Conservation (phyloP, 2,113 vertebrate species). For the Anhinga rufa region DNA sequence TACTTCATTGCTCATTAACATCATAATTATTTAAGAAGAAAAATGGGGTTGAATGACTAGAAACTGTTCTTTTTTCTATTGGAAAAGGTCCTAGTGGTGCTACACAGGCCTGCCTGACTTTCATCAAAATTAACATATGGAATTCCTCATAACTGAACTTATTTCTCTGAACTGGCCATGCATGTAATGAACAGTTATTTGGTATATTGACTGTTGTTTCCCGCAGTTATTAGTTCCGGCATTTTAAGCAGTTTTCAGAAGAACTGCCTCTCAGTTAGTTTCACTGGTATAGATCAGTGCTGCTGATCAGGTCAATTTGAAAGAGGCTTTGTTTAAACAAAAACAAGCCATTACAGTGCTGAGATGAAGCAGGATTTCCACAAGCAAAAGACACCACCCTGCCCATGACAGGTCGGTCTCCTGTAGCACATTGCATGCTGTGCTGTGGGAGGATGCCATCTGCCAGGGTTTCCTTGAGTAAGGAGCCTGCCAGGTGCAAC, state of each 20-base stretch:
- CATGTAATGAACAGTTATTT: background rate
- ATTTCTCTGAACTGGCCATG: background rate
- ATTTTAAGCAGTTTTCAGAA: background rate
- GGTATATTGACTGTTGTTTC: background rate
- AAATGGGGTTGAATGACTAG: background rate
- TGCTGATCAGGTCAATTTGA: background rate
- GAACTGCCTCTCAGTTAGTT: background rate
- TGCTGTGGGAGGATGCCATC: background rate
- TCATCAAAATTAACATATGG: background rate
- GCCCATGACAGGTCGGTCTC: accelerated
- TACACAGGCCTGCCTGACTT: background rate
- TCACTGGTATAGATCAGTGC: background rate
- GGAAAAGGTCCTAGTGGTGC: background rate
- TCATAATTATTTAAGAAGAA: background rate
- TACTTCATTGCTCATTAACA: background rate
- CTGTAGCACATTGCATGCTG: accelerated
- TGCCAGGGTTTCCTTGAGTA: background rate
- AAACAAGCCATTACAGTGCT: background rate
- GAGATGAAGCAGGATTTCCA: background rate
- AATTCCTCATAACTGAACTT: background rate
- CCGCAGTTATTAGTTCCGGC: background rate
- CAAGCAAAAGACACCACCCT: background rate
- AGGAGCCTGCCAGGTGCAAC: background rate
- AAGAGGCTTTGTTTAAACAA: background rate
- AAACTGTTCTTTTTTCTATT: background rate